Percentiles rank a stretch among this genome's conserved stretches.
phyloP scores from a whole-genome alignment of 2,797 vertebrate species.

The Malacoraja senta region DNA sequence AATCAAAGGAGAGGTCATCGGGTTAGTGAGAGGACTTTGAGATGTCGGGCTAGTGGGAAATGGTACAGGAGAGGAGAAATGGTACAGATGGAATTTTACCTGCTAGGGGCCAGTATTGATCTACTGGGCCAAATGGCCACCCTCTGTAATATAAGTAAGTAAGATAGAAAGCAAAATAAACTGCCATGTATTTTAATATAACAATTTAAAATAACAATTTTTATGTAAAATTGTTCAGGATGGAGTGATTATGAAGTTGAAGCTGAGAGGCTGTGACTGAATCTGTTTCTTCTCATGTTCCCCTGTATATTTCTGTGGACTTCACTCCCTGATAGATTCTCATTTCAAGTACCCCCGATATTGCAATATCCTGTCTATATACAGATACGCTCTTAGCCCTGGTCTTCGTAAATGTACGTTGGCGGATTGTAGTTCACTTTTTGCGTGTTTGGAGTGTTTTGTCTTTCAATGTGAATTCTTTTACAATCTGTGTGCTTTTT shows the following conservation, averaged over 20 bases:
- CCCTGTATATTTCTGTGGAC: not conserved
- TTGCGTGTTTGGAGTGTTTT: not conserved
- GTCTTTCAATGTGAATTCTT: not conserved
- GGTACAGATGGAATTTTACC: no score
- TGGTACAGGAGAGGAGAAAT: no score
- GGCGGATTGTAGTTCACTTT: not conserved
- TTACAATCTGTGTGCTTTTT: not conserved
- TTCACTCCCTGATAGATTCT: not conserved
- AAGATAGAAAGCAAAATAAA: not conserved
- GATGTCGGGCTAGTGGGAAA: no score
- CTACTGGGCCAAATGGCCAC: no score
- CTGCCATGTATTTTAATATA: not conserved
- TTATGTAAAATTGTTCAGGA: not conserved
- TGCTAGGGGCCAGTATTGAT: no score
- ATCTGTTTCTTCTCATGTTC: not conserved
- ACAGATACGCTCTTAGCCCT: not conserved
- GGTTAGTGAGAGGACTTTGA: no score
- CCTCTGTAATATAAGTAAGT: no score
- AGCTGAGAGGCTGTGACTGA: not conserved
- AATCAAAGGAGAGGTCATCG: no score
- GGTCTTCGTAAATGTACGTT: not conserved
- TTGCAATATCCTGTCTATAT: not conserved
- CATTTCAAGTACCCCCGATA: not conserved
- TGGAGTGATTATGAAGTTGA: not conserved
- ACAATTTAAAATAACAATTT: not conserved